phyloP scores from a whole-genome alignment of 2,113 vertebrate genomes.

The Aviceda subcristata region DNA sequence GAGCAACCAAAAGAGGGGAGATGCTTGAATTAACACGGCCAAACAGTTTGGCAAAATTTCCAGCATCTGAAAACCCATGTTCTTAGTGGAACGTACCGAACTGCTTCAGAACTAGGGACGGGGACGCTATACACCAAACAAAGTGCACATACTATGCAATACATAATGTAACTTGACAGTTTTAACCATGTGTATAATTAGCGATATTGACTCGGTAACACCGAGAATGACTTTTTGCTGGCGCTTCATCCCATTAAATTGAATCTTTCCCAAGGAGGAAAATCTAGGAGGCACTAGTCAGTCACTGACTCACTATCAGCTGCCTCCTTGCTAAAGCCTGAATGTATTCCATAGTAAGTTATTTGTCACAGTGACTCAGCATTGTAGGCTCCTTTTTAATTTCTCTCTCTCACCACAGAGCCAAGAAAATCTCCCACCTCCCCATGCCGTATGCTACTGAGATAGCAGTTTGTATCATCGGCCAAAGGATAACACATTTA shows the following conservation, averaged over 20 bases:
- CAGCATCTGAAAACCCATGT: not conserved
- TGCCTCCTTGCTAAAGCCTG: slow-evolving; percentile 75
- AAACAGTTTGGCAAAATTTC: not conserved
- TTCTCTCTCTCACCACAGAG: slow-evolving; percentile 77
- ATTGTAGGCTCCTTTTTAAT: slow-evolving; percentile 82
- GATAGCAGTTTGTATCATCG: slow-evolving; percentile 73
- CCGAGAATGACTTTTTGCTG: slow-evolving; percentile 59
- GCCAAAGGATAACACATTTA: slow-evolving; percentile 76
- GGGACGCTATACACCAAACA: not conserved
- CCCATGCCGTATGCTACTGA: slow-evolving; percentile 78
- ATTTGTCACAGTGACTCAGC: slow-evolving; percentile 82
- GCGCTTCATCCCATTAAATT: slow-evolving; percentile 47
- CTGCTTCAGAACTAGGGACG: not conserved
- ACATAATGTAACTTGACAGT: slow-evolving; percentile 23
- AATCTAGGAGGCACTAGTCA: slow-evolving; percentile 72
- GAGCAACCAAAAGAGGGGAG: not conserved
- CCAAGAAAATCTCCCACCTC: slow-evolving; percentile 82
- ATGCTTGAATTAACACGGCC: not conserved
- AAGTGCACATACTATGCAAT: not conserved
- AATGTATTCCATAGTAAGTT: slow-evolving; percentile 81
- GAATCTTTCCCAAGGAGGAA: slow-evolving; percentile 71
- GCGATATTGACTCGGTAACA: slow-evolving; percentile 51
- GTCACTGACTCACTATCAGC: slow-evolving; percentile 76
- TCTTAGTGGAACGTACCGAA: not conserved
- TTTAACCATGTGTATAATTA: slow-evolving; percentile 70